Evolutionary conservation across 2,888 invertebrate species (phyloP).

Genomic region (Cephus sareptanus): DNA sequence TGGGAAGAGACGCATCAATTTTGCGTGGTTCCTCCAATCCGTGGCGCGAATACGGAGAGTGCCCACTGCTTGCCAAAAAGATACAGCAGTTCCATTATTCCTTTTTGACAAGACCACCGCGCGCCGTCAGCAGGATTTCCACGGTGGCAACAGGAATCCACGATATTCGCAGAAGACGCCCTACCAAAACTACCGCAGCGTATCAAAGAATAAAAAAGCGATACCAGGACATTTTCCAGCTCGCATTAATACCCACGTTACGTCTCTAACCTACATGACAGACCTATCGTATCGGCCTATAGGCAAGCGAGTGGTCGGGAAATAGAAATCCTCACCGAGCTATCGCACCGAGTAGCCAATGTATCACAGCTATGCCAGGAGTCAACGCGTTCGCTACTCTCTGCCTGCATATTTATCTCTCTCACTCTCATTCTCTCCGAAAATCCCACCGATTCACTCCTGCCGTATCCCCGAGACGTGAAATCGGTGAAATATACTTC

Average conservation of each 20-base stretch:
- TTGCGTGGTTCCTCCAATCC: background rate
- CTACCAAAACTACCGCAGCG: background rate
- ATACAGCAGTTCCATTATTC: background rate
- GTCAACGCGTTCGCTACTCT: background rate
- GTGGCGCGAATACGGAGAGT: background rate
- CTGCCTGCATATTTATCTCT: slow-evolving; percentile 10
- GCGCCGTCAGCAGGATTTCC: background rate
- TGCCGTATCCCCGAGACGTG: slow-evolving; percentile 20
- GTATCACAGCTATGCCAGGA: background rate
- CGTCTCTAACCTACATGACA: background rate
- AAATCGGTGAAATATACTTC: slow-evolving; percentile 38
- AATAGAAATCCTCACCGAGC: background rate
- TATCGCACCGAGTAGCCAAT: background rate
- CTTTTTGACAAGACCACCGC: background rate
- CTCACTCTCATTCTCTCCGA: background rate
- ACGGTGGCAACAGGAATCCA: background rate
- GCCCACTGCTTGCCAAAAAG: background rate
- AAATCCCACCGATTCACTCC: slow-evolving; percentile 8
- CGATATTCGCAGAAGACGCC: background rate
- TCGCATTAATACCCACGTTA: background rate
- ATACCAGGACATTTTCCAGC: background rate
- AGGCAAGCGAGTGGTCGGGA: background rate
- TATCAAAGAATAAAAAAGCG: background rate
- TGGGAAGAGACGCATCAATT: background rate
- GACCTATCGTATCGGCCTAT: background rate